phyloP scores from a whole-genome alignment of 2,888 invertebrate genomes.

The Cerceris rybyensis region DNA sequence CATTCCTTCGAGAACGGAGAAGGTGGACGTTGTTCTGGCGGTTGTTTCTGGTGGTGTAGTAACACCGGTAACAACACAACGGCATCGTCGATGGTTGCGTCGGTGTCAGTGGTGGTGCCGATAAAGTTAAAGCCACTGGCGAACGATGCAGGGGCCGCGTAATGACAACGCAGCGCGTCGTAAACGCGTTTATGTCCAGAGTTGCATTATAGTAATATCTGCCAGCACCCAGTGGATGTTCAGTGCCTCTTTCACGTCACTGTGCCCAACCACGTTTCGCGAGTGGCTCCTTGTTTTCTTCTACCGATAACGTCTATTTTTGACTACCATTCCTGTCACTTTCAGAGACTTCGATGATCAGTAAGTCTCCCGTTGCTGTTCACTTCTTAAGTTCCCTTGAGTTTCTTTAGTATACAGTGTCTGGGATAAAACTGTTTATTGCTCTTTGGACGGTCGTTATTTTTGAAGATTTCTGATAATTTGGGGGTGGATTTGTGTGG shows the following conservation, averaged over 20 bases:
- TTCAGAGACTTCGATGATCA: conserved; percentile 41
- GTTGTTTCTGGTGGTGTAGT: conserved; percentile 57
- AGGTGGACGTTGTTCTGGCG: conserved; percentile 29
- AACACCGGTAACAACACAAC: conserved; percentile 53
- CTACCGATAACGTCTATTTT: conserved; percentile 19
- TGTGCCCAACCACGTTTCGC: conserved; percentile 45
- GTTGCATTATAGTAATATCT: conserved; percentile 81
- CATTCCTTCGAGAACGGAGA: conserved; percentile 22
- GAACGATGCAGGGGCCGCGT: conserved; percentile 80
- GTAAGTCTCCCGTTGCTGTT: conserved; percentile 5
- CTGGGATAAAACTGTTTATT: neutral
- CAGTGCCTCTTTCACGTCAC: conserved; percentile 69
- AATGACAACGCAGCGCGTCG: conserved; percentile 82
- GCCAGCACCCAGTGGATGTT: conserved; percentile 75
- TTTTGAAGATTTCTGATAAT: too few species aligned
- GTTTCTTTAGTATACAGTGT: neutral
- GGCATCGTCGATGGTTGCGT: conserved; percentile 52
- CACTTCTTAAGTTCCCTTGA: neutral
- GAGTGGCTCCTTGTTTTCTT: conserved; percentile 44
- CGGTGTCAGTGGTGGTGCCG: conserved; percentile 73
- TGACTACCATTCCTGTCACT: conserved; percentile 36
- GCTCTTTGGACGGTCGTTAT: too few species aligned
- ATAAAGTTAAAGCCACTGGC: conserved; percentile 80
- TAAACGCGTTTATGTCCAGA: conserved; percentile 82
- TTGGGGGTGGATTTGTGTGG: too few species aligned